phyloP scores from a whole-genome alignment of 2,113 vertebrate species.

The Megaptera novaeangliae region DNA sequence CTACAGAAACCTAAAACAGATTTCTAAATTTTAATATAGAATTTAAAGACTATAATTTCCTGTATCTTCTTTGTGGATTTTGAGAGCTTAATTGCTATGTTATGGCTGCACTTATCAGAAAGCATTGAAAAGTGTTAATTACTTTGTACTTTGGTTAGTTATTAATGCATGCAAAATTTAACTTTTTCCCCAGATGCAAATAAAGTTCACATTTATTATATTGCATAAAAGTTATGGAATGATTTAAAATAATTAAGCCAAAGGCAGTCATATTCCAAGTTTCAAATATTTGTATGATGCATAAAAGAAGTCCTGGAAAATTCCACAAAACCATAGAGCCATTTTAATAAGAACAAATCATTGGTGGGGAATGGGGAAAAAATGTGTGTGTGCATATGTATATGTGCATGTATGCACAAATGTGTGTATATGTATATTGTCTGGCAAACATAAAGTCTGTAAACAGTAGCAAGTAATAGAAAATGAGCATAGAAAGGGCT shows the following conservation, averaged over 20 bases:
- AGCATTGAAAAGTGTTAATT: constrained; percentile 82
- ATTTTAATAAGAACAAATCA: constrained; percentile 29
- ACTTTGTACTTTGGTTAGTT: constrained; percentile 79
- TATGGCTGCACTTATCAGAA: constrained; percentile 80
- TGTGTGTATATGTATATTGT: fast-evolving
- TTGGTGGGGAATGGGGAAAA: background rate
- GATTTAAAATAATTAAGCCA: constrained; percentile 81
- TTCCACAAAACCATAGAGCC: background rate
- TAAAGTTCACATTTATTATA: constrained; percentile 80
- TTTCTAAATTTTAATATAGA: constrained; percentile 69
- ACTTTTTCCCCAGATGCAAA: constrained; percentile 80
- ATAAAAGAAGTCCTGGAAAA: constrained; percentile 76
- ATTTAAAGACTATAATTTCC: constrained; percentile 78
- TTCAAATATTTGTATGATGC: constrained; percentile 65
- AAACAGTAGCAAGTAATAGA: background rate
- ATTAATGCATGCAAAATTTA: constrained; percentile 79
- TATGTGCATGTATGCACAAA: background rate
- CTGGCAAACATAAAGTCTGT: background rate
- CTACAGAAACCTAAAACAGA: constrained; percentile 52
- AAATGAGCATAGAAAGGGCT: background rate
- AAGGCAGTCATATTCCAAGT: constrained; percentile 65
- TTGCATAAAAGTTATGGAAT: constrained; percentile 80
- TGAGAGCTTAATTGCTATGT: constrained; percentile 81
- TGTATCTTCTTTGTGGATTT: constrained; percentile 73
- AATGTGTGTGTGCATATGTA: background rate